phyloP scores from a whole-genome alignment of 2,888 invertebrate genomes.

The Mimachlamys varia region DNA sequence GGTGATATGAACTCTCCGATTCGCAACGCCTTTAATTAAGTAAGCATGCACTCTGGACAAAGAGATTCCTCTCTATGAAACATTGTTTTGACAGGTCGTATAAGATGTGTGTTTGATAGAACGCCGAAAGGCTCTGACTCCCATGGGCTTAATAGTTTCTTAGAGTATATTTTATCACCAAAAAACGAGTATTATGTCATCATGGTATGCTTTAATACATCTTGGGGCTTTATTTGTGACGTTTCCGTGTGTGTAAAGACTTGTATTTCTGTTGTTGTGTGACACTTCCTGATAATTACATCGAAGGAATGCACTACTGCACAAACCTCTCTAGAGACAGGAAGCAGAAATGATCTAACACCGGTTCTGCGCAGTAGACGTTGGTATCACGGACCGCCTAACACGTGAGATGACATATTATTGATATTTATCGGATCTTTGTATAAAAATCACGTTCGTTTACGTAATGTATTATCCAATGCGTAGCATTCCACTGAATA shows the following conservation, averaged over 20 bases:
- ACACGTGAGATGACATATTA: background rate
- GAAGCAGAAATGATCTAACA: background rate
- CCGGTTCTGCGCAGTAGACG: background rate
- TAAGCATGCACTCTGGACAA: too few relatives aligned
- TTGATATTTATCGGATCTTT: background rate
- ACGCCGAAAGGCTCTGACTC: too few relatives aligned
- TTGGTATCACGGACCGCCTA: background rate
- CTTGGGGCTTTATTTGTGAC: background rate
- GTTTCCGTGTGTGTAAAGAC: background rate
- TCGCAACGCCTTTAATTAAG: too few relatives aligned
- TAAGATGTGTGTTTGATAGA: too few relatives aligned
- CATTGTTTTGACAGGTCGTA: too few relatives aligned
- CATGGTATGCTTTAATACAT: background rate
- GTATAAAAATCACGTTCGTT: background rate
- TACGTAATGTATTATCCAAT: background rate
- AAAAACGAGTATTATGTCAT: background rate
- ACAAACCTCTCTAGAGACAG: background rate
- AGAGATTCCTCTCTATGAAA: too few relatives aligned
- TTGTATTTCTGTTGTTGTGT: background rate
- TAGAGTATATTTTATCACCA: background rate
- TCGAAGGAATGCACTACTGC: background rate
- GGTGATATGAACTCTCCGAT: too few relatives aligned
- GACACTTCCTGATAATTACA: background rate
- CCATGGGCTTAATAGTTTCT: background rate
- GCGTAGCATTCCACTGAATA: background rate